Conservation (phyloP, 2,113 vertebrate genomes). For the Brienomyrus brachyistius region DNA sequence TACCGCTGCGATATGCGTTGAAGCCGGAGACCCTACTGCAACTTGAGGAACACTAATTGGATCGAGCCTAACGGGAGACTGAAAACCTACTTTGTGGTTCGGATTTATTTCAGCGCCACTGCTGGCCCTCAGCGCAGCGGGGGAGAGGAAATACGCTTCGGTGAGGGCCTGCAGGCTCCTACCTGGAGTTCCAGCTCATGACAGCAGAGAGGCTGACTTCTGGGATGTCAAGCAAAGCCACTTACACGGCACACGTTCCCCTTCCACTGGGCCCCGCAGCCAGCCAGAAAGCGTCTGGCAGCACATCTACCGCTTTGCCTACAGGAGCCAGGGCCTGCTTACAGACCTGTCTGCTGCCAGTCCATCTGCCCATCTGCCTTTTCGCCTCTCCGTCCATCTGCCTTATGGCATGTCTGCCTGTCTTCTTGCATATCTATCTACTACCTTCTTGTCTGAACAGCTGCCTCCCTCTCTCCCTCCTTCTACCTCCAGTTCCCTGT, state of each 20-base stretch:
- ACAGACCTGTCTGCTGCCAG: not conserved
- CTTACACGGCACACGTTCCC: not conserved
- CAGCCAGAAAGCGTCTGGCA: not conserved
- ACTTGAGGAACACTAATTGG: slow-evolving; percentile 27
- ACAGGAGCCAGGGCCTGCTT: not conserved
- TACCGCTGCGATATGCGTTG: not conserved
- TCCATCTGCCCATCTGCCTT: not conserved
- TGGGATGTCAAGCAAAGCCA: not conserved
- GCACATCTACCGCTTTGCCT: not conserved
- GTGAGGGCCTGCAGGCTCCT: not conserved
- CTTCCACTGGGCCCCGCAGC: not conserved
- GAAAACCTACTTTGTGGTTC: slow-evolving; percentile 22
- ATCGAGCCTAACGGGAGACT: slow-evolving; percentile 29
- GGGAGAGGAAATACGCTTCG: not conserved
- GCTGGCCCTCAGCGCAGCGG: slow-evolving; percentile 1
- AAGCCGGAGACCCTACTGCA: not conserved
- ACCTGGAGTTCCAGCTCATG: not conserved
- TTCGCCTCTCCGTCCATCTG: not conserved
- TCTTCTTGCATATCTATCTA: not conserved
- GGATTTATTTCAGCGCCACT: slow-evolving; percentile 21
- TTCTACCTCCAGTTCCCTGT: not conserved
- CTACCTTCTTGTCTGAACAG: not conserved
- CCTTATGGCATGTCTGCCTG: not conserved
- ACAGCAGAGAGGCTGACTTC: not conserved
- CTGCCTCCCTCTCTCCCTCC: not conserved